These are phyloP conservation scores for Urosaurus nigricauda DNA, from an alignment of 2,797 vertebrate genomes.

Conservation along the genomic window DNA sequence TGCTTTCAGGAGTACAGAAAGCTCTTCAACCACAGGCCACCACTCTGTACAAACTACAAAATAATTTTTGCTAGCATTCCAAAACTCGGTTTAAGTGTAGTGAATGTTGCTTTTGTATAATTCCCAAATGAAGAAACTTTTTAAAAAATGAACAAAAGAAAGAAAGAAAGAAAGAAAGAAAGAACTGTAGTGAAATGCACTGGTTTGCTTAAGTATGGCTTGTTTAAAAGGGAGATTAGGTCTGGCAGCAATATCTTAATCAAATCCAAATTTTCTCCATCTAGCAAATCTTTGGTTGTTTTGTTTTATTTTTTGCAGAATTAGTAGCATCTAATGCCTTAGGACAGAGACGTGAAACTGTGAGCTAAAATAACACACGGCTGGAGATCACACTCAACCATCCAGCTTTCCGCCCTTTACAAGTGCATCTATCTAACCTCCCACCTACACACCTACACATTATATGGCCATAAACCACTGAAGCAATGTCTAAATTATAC, in stretches of 20 bases:
- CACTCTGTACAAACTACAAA: slow-evolving; percentile 35
- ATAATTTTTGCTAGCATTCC: slow-evolving; percentile 67
- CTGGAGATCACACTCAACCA: slow-evolving; percentile 68
- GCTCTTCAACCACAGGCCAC: neutral
- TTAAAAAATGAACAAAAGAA: neutral
- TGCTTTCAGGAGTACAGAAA: neutral
- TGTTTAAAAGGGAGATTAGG: slow-evolving; percentile 72
- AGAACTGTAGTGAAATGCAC: slow-evolving; percentile 71
- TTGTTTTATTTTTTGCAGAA: slow-evolving; percentile 70
- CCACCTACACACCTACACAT: slow-evolving; percentile 76
- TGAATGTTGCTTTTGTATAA: slow-evolving; percentile 77
- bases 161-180: neutral
- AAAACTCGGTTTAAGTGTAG: slow-evolving; percentile 82
- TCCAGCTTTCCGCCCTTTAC: slow-evolving; percentile 75
- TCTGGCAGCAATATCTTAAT: slow-evolving; percentile 80
- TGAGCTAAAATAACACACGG: slow-evolving; percentile 78
- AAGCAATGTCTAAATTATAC: slow-evolving; percentile 76
- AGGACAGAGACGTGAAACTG: slow-evolving; percentile 78
- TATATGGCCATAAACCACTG: slow-evolving; percentile 74
- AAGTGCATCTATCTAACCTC: slow-evolving; percentile 72
- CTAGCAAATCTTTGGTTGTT: slow-evolving; percentile 79
- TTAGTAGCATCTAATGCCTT: slow-evolving; percentile 78
- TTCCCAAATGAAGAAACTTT: slow-evolving; percentile 70
- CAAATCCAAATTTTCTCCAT: slow-evolving; percentile 79
- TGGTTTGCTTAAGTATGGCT: slow-evolving; percentile 74